Evolutionary conservation across 2,888 invertebrate genomes (phyloP).

Genomic region (Copidosoma aretas): DNA sequence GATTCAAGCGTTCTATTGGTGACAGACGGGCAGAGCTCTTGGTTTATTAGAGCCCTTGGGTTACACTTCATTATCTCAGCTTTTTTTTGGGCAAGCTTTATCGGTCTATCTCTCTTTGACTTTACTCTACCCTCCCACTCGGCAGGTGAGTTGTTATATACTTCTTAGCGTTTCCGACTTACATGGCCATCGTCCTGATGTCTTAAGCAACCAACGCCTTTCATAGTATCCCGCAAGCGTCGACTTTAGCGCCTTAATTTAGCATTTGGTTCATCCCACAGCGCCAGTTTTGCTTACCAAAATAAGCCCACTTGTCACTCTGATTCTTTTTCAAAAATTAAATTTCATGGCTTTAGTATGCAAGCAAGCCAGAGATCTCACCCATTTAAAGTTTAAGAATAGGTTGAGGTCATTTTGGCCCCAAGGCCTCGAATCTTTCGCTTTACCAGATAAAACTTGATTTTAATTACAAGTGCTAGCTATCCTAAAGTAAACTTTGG

Average conservation of each 20-base stretch:
- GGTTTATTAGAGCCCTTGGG: no score
- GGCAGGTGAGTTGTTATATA: conserved; percentile 67
- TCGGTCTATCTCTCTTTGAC: no score
- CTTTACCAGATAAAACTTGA: conserved; percentile 66
- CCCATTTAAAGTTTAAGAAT: conserved; percentile 81
- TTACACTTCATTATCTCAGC: no score
- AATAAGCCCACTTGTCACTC: conserved; percentile 75
- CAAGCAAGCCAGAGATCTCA: conserved; percentile 71
- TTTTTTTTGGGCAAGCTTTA: no score
- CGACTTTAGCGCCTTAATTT: neutral
- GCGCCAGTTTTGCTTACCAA: conserved; percentile 82
- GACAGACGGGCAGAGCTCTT: no score
- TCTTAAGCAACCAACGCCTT: conserved; percentile 66
- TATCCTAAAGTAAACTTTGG: conserved; percentile 51
- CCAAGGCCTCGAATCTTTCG: no score
- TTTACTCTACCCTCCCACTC: conserved; percentile 48
- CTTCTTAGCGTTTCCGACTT: conserved; percentile 70
- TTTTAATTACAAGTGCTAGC: conserved; percentile 62
- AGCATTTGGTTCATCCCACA: conserved; percentile 72
- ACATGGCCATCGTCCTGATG: conserved; percentile 79
- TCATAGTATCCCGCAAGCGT: conserved; percentile 47
- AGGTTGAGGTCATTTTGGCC: conserved; percentile 66
- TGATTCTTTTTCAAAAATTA: conserved; percentile 45
- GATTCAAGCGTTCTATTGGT: neutral
- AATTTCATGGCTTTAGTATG: conserved; percentile 63